Evolutionary conservation across 2,113 vertebrate species (phyloP), one percentile per base, ranked within the genome.

Genomic region (Machaerirhynchus nigripectus): DNA sequence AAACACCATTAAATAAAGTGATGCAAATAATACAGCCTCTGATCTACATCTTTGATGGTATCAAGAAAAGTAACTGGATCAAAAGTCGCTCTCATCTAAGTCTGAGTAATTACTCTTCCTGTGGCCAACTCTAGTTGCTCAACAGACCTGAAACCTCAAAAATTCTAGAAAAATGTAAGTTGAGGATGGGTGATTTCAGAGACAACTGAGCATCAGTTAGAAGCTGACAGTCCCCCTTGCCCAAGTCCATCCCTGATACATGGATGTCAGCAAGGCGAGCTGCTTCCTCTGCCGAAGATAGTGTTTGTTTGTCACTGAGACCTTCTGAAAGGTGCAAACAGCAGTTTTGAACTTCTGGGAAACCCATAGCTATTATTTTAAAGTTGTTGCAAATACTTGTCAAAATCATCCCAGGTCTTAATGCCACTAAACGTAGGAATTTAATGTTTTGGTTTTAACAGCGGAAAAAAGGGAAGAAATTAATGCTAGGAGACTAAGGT

Each of bases 361-460:
- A 91, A 68, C 49, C 2, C 33, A 28, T 20, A 76, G 17, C 10
- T 65, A 37, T 39, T 57, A 33, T 75, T 87, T 70, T 50, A 50
- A 82, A 85, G 21, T 31, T 67, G 10, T 30, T 92, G 56, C 26
- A 77, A 81, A 65, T 67, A 70, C 13, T 71, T 75, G 26, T 24
- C 27, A 90, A 84, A 88, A 40, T 68, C 33, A 67, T 82, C 27
- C 44, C 55, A 39, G 2, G 12, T 70, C 52, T 78, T 73, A 68
- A 57, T 71, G 44, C 17, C 0, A 1, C 11, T 90, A 64, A 77
- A 68, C 0, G 0, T 15, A 55, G 14, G 23, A 78, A 55, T 20
- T 53, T 69, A 59, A 18, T 28, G 4, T 20, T 87, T 87, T 75
- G 37, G 3, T 79, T 35, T 44, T 89, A 55, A 33, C n/a, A 90